Conservation (phyloP, 2,797 vertebrate species). For the Eidolon dupreanum region DNA sequence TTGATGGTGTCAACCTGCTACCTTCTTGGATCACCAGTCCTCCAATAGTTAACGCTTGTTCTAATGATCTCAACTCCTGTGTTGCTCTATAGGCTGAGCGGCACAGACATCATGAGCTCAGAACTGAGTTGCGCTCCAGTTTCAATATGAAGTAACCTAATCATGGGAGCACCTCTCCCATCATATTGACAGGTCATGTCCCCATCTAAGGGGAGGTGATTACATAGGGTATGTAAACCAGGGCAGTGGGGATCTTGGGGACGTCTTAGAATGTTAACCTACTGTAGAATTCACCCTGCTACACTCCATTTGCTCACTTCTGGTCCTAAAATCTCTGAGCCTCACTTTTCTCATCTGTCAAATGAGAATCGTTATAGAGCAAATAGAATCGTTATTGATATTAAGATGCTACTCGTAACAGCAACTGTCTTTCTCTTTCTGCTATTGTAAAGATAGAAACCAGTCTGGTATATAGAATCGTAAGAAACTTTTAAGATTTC, state of each 20-base stretch:
- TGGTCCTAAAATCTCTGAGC: neutral
- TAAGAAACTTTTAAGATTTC: neutral
- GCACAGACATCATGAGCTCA: too few species aligned
- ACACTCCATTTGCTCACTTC: neutral
- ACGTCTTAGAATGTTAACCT: neutral
- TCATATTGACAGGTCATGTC: neutral
- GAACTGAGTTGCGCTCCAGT: too few species aligned
- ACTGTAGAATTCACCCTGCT: neutral
- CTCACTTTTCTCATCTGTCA: conserved; percentile 24
- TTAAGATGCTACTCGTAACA: neutral
- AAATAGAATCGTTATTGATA: neutral
- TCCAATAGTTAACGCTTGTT: too few species aligned
- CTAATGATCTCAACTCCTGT: too few species aligned
- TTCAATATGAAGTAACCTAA: neutral
- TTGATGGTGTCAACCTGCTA: too few species aligned
- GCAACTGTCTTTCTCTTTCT: neutral
- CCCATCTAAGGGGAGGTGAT: neutral
- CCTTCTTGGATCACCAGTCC: too few species aligned
- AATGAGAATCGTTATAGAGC: neutral
- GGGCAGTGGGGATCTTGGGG: neutral
- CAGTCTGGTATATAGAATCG: neutral
- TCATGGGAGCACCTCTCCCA: neutral
- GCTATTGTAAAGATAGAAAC: neutral
- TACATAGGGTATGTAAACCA: neutral
- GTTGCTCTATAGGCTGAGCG: too few species aligned